A percentile compares a stretch with the other conserved stretches of the same genome.
These are phyloP conservation scores for Chrysemys picta DNA, from an alignment of 2,113 vertebrate species.

Conservation along the genomic window DNA sequence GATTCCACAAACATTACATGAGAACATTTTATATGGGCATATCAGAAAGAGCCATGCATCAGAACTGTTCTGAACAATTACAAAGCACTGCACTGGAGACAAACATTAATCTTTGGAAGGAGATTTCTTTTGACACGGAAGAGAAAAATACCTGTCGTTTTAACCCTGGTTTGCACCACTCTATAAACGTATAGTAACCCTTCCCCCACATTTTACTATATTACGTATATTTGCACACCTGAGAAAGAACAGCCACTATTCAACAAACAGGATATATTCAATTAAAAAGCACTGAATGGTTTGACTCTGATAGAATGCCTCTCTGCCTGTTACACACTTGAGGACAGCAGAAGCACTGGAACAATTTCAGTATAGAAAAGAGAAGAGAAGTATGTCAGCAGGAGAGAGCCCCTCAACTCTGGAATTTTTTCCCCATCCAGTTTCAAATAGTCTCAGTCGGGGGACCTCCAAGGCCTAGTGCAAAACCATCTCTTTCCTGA, in stretches of 20 bases:
- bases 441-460: background rate
- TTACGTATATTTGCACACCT: background rate
- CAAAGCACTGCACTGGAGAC: rapidly evolving
- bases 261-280: background rate
- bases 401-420: background rate
- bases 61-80: background rate
- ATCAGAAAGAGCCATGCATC: background rate
- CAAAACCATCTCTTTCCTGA: background rate
- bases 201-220: rapidly evolving
- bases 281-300: background rate
- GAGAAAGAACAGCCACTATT: background rate
- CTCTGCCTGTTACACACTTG: rapidly evolving
- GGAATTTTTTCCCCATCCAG: background rate
- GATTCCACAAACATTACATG: background rate
- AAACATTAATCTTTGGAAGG: background rate
- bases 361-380: background rate
- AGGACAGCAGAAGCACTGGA: too few relatives aligned
- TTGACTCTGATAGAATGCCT: background rate
- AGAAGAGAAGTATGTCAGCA: background rate
- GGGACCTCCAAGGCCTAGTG: background rate
- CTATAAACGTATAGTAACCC: rapidly evolving
- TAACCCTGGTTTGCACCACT: background rate
- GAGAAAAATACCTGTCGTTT: background rate
- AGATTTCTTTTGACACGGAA: rapidly evolving
- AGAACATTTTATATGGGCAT: background rate